phyloP scores from a whole-genome alignment of 2,113 vertebrate species.

The Rafetus swinhoei region DNA sequence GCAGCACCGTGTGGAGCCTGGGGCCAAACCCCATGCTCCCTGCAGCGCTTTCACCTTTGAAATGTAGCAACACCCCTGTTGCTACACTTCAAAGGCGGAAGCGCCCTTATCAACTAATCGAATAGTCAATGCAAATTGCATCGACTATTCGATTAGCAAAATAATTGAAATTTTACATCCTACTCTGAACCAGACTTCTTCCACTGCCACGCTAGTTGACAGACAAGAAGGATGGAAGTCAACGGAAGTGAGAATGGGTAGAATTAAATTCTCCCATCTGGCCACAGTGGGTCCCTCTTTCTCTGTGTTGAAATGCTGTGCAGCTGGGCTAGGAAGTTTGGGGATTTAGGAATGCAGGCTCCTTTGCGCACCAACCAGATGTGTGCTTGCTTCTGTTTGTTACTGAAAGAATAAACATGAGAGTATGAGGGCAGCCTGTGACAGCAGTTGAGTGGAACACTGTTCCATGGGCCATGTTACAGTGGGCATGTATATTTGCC shows the following conservation, averaged over 20 bases:
- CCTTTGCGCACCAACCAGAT: not conserved
- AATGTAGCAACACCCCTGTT: too few relatives aligned
- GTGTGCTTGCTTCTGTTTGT: not conserved
- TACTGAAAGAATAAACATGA: not conserved
- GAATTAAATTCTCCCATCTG: not conserved
- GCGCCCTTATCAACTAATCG: too few relatives aligned
- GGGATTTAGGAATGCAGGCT: not conserved
- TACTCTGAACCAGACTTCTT: not conserved
- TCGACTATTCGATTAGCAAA: too few relatives aligned
- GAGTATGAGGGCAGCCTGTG: not conserved
- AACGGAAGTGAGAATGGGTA: not conserved
- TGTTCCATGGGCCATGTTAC: not conserved
- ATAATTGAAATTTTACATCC: too few relatives aligned
- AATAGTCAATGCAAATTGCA: too few relatives aligned
- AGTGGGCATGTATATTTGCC: not conserved
- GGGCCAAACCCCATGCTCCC: too few relatives aligned
- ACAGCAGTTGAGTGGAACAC: not conserved
- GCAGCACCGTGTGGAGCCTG: too few relatives aligned
- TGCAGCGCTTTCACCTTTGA: too few relatives aligned
- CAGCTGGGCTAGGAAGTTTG: not conserved
- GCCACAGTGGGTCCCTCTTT: slow-evolving; percentile 48
- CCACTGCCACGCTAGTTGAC: not conserved
- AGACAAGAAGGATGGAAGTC: not conserved
- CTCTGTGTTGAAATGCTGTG: not conserved
- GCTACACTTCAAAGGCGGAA: too few relatives aligned